Conservation (phyloP, 2,113 vertebrate genomes). For the Mystacornis crossleyi region DNA sequence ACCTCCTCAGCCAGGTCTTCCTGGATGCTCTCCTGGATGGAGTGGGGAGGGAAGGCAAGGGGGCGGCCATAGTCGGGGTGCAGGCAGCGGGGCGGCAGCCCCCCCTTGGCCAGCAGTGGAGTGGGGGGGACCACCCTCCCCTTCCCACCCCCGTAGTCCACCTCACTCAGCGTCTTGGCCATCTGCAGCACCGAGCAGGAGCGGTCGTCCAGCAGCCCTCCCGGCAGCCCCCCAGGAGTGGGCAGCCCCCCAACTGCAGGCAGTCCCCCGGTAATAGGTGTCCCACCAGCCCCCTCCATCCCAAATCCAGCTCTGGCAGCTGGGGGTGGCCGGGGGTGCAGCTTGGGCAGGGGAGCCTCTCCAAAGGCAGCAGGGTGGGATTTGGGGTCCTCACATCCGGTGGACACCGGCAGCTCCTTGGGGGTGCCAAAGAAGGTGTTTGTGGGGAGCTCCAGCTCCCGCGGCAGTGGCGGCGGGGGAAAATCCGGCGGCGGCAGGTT, state of each 20-base stretch:
- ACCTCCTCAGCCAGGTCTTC: constrained; percentile 94
- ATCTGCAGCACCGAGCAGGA: constrained; percentile 96
- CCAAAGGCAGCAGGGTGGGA: neutral
- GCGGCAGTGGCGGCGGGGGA: constrained; percentile 87
- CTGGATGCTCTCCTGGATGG: constrained; percentile 90
- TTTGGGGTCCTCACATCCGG: neutral
- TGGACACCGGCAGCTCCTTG: neutral
- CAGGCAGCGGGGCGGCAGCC: constrained; percentile 69
- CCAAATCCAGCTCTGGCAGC: constrained; percentile 28
- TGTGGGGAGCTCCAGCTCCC: constrained; percentile 74
- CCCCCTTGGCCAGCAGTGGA: constrained; percentile 37
- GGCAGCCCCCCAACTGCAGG: neutral
- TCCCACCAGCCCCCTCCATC: constrained; percentile 9
- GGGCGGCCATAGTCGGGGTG: constrained; percentile 73
- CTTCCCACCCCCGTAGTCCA: constrained; percentile 78
- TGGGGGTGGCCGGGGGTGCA: constrained; percentile 60
- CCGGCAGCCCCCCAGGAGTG: neutral
- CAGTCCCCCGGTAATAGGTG: neutral
- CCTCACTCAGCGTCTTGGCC: constrained; percentile 94
- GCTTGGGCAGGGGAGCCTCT: constrained; percentile 58
- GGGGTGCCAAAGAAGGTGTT: constrained; percentile 57
- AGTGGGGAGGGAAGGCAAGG: constrained; percentile 84
- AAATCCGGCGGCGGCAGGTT: constrained; percentile 87
- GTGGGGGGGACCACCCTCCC: constrained; percentile 54
- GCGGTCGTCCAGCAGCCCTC: constrained; percentile 81